phyloP scores from a whole-genome alignment of 2,113 vertebrate species.

The Herpailurus yagouaroundi region DNA sequence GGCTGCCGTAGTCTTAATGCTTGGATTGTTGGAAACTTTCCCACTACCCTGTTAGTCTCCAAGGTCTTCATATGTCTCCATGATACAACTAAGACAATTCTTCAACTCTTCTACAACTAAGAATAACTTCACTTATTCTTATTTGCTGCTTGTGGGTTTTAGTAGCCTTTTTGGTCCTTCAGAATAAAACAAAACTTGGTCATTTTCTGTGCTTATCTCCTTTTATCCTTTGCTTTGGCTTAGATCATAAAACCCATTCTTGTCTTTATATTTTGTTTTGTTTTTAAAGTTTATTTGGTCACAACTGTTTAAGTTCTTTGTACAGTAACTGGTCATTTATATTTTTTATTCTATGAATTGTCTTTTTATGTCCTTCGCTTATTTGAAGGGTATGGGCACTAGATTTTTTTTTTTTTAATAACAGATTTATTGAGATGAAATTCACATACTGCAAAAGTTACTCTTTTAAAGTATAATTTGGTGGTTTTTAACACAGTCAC shows the following conservation, averaged over 20 bases:
- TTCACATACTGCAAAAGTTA: background rate
- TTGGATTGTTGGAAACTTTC: background rate
- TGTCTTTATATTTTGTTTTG: background rate
- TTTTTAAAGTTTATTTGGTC: conserved; percentile 17
- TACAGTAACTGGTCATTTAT: background rate
- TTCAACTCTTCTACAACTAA: background rate
- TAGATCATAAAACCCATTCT: background rate
- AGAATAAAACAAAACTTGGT: conserved; percentile 34
- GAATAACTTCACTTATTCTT: background rate
- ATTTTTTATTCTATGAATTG: conserved; percentile 19
- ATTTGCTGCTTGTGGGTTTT: conserved; percentile 9
- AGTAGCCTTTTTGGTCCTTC: conserved; percentile 9
- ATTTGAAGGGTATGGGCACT: background rate
- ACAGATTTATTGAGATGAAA: background rate
- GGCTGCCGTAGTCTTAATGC: background rate
- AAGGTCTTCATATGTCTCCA: background rate
- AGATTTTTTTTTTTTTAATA: conserved; percentile 13
- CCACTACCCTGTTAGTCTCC: background rate
- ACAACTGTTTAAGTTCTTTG: background rate
- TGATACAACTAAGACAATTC: background rate
- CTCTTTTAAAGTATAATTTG: background rate
- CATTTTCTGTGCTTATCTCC: background rate
- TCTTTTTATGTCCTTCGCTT: background rate
- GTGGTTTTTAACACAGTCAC: background rate
- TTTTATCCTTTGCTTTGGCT: conserved; percentile 9